These are phyloP conservation scores for Catharus ustulatus DNA, from an alignment of 2,797 vertebrate species.

Conservation along the genomic window DNA sequence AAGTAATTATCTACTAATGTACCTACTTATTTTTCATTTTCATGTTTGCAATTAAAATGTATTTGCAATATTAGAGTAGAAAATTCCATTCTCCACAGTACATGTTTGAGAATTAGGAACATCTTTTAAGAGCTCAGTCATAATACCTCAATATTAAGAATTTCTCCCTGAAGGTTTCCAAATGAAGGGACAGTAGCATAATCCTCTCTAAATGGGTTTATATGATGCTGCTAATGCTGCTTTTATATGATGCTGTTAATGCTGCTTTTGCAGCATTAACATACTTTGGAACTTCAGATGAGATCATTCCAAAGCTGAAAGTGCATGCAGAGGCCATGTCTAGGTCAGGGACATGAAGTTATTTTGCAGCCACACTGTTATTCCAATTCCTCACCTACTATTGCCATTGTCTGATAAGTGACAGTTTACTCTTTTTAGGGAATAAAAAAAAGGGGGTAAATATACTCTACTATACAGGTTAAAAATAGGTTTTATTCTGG, in stretches of 20 bases:
- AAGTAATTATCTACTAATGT: neutral
- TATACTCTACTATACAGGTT: neutral
- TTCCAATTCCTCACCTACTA: neutral
- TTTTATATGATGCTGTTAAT: slow-evolving; percentile 24
- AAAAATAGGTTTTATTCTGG: neutral
- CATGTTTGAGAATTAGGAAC: neutral
- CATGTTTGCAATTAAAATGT: neutral
- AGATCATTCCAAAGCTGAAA: slow-evolving; percentile 18
- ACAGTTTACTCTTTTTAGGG: neutral
- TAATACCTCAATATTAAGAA: neutral
- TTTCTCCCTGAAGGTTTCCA: slow-evolving; percentile 13
- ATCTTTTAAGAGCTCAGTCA: neutral
- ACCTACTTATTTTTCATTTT: neutral
- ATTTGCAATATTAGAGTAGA: neutral
- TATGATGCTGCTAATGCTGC: slow-evolving; percentile 27
- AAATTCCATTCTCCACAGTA: neutral
- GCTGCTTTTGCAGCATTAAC: slow-evolving; percentile 21
- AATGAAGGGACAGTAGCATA: slow-evolving; percentile 21
- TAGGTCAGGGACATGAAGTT: slow-evolving; percentile 20
- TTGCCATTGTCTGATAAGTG: neutral
- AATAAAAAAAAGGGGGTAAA: neutral
- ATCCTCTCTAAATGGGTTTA: slow-evolving; percentile 40
- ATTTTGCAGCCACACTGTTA: neutral
- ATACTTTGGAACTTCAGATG: slow-evolving; percentile 3
- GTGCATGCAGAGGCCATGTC: neutral